Percentiles rank a stretch among this genome's conserved stretches.
Evolutionary conservation across 2,888 invertebrate species (phyloP).

Genomic region (Pilophorus perplexus): DNA sequence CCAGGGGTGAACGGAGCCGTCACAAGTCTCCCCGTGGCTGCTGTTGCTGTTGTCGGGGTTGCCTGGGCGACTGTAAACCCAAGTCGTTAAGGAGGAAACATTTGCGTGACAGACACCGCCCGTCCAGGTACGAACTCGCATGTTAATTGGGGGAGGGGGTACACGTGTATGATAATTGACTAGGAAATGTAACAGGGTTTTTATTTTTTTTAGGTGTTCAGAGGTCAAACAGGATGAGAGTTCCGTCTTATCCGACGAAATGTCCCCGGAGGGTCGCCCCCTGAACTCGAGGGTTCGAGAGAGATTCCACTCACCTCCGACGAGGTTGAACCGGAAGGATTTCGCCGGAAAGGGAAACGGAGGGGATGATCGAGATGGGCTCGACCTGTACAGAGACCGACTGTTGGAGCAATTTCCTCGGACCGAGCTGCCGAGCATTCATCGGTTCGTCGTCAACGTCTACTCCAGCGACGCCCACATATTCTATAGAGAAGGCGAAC

Average conservation of each 20-base stretch:
- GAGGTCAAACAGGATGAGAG: constrained; percentile 24
- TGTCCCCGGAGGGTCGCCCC: constrained; percentile 16
- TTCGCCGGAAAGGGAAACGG: too few relatives aligned
- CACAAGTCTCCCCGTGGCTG: constrained; percentile 23
- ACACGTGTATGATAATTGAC: not conserved
- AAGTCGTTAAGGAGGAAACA: constrained; percentile 19
- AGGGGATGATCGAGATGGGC: too few relatives aligned
- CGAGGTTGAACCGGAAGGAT: constrained; percentile 1
- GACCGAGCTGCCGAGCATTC: constrained; percentile 5
- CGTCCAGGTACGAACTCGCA: not conserved
- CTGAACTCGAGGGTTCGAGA: not conserved
- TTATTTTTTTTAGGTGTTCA: not conserved
- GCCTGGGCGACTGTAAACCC: constrained; percentile 27
- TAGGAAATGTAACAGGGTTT: too few relatives aligned
- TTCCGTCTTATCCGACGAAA: constrained; percentile 10
- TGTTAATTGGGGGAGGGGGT: too few relatives aligned
- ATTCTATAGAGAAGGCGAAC: constrained; percentile 29
- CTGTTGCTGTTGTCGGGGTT: constrained; percentile 36
- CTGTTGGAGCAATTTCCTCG: too few relatives aligned
- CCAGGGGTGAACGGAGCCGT: too few relatives aligned
- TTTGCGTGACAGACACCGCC: constrained; percentile 22
- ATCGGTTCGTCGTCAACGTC: constrained; percentile 30
- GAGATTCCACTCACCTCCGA: constrained; percentile 23
- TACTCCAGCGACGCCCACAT: constrained; percentile 36
- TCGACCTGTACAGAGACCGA: too few relatives aligned